Conservation (phyloP, 1,140 invertebrate species). For the Meloidogyne hapla region DNA sequence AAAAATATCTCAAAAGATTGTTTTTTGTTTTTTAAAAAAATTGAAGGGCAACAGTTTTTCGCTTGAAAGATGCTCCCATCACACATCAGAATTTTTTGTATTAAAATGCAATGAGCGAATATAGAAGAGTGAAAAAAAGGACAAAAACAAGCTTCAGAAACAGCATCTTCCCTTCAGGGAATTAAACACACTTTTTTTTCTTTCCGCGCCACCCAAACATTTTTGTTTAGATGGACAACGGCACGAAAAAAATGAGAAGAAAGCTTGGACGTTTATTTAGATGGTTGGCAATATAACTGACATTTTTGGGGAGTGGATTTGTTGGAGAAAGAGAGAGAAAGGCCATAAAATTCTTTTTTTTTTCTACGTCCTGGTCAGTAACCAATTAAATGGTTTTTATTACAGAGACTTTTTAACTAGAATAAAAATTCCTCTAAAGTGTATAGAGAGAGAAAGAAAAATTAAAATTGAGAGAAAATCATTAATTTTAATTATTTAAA, state of each 20-base stretch:
- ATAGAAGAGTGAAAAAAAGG: neutral
- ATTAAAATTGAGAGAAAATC: too few relatives aligned
- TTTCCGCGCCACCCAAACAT: neutral
- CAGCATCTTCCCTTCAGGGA: neutral
- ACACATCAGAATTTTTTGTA: neutral
- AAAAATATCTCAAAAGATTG: neutral
- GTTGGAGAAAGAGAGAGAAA: neutral
- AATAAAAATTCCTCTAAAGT: too few relatives aligned
- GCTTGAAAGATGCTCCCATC: neutral
- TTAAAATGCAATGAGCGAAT: neutral
- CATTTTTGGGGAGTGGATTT: neutral
- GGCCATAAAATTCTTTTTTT: neutral
- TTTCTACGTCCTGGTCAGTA: neutral
- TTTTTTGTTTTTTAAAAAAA: neutral
- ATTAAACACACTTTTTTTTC: neutral
- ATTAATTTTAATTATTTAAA: too few relatives aligned
- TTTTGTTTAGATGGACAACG: neutral
- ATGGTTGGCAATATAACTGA: neutral
- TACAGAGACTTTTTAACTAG: too few relatives aligned
- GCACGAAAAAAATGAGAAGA: neutral
- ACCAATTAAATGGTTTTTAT: neutral
- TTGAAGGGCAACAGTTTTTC: neutral
- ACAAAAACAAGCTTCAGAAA: neutral
- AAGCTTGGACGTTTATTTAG: neutral
- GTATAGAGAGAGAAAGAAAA: too few relatives aligned